Conservation (phyloP, 2,113 vertebrate genomes). For the Dipodomys merriami region DNA sequence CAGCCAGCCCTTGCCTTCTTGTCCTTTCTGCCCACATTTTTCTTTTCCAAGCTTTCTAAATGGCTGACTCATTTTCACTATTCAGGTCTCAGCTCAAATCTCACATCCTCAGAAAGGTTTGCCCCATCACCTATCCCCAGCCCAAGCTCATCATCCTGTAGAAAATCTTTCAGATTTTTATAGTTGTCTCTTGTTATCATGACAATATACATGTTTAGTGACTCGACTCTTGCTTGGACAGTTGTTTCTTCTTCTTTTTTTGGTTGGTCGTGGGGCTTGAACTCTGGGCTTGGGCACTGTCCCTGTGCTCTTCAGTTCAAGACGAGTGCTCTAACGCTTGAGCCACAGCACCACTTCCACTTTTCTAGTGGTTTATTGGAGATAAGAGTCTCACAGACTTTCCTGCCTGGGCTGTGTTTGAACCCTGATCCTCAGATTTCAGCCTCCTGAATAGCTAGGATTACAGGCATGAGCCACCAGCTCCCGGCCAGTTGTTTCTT, state of each 20-base stretch:
- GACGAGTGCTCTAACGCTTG: too few species aligned
- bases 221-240: not conserved
- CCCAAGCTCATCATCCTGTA: not conserved
- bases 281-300: too few species aligned
- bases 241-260: too few species aligned
- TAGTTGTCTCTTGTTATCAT: not conserved
- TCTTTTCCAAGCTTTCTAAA: conserved; percentile 16
- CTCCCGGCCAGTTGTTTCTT: not conserved
- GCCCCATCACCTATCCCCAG: not conserved
- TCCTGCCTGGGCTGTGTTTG: too few species aligned
- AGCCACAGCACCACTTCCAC: too few species aligned
- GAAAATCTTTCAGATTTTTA: not conserved
- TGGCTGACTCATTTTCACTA: not conserved
- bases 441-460: too few species aligned
- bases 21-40: not conserved
- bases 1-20: not conserved
- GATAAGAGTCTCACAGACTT: too few species aligned
- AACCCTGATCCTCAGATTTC: too few species aligned
- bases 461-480: too few species aligned
- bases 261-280: too few species aligned
- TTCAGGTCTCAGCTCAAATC: not conserved
- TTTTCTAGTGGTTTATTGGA: too few species aligned
- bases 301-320: too few species aligned
- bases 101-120: not conserved
- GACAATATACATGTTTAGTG: not conserved